A percentile compares a stretch with the other conserved stretches of the same genome.
Evolutionary conservation across 2,888 invertebrate genomes (phyloP).

Genomic region (Gasteruption jaculator): DNA sequence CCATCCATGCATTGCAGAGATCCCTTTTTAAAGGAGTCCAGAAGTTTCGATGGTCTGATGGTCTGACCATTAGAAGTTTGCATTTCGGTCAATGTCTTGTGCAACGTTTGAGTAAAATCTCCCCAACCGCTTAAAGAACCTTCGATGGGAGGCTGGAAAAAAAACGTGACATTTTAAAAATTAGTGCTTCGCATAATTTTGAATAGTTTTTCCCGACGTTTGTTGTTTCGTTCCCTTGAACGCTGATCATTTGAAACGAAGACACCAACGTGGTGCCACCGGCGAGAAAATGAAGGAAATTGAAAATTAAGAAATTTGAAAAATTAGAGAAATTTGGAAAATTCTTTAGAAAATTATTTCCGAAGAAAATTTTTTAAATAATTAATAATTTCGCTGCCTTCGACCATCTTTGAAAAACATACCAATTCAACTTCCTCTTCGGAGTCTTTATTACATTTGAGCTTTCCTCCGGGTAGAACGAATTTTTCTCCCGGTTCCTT

Average conservation of each 20-base stretch:
- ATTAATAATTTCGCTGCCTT: slow-evolving; percentile 17
- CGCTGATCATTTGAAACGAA: too few relatives aligned
- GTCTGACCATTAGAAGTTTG: slow-evolving; percentile 64
- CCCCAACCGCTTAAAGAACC: slow-evolving; percentile 69
- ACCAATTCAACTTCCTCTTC: slow-evolving; percentile 58
- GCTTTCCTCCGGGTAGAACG: slow-evolving; percentile 67
- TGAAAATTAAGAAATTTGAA: slow-evolving; percentile 11
- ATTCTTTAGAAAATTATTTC: not conserved
- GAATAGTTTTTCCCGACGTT: not conserved
- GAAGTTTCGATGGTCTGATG: slow-evolving; percentile 62
- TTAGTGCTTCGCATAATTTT: not conserved
- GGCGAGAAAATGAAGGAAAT: too few relatives aligned
- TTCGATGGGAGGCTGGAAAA: slow-evolving; percentile 56
- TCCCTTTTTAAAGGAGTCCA: slow-evolving; percentile 62
- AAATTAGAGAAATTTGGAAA: not conserved
- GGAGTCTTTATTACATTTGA: slow-evolving; percentile 52
- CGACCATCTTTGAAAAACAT: too few relatives aligned
- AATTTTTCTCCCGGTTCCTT: slow-evolving; percentile 67
- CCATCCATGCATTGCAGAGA: slow-evolving; percentile 87
- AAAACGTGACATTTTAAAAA: too few relatives aligned
- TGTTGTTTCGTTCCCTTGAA: too few relatives aligned
- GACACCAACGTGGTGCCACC: too few relatives aligned
- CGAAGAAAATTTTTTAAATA: slow-evolving; percentile 4
- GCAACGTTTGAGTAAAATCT: slow-evolving; percentile 62
- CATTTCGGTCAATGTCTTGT: slow-evolving; percentile 67